Conservation (phyloP, 2,113 vertebrate genomes). For the Pluvianellus socialis region DNA sequence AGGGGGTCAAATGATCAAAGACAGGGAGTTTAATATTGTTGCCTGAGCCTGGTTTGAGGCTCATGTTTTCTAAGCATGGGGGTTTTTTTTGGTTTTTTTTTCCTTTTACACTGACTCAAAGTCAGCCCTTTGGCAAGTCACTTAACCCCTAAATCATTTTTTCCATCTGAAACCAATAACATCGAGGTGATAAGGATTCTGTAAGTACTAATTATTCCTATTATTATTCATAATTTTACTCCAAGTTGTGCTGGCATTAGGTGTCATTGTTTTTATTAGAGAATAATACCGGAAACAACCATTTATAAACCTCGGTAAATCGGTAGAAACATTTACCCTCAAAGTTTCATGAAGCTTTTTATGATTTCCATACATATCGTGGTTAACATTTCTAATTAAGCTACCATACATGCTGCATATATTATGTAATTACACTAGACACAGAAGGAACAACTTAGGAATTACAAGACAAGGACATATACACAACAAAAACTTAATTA, state of each 20-base stretch:
- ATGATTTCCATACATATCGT: slow-evolving; percentile 48
- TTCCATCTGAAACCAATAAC: slow-evolving; percentile 7
- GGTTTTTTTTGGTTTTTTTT: not conserved
- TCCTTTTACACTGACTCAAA: not conserved
- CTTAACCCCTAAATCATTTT: slow-evolving; percentile 14
- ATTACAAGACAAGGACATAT: slow-evolving; percentile 76
- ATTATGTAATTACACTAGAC: slow-evolving; percentile 73
- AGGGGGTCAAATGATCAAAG: slow-evolving; percentile 36
- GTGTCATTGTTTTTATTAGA: slow-evolving; percentile 59
- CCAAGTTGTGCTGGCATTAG: slow-evolving; percentile 36
- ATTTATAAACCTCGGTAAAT: slow-evolving; percentile 64
- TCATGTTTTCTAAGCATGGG: not conserved
- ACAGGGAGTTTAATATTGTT: not conserved
- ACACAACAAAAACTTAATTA: slow-evolving; percentile 79
- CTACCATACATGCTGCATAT: slow-evolving; percentile 70
- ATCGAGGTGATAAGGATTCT: not conserved
- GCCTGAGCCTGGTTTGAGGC: not conserved
- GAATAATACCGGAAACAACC: slow-evolving; percentile 30
- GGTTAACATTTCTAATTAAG: slow-evolving; percentile 73
- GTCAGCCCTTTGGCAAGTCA: slow-evolving; percentile 12
- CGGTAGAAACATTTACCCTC: slow-evolving; percentile 63
- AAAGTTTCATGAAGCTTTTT: slow-evolving; percentile 71
- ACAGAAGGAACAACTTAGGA: slow-evolving; percentile 73
- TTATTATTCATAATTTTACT: slow-evolving; percentile 41
- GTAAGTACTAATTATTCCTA: slow-evolving; percentile 15